phyloP scores from a whole-genome alignment of 2,797 vertebrate species.

The Melanotaenia nigrans region DNA sequence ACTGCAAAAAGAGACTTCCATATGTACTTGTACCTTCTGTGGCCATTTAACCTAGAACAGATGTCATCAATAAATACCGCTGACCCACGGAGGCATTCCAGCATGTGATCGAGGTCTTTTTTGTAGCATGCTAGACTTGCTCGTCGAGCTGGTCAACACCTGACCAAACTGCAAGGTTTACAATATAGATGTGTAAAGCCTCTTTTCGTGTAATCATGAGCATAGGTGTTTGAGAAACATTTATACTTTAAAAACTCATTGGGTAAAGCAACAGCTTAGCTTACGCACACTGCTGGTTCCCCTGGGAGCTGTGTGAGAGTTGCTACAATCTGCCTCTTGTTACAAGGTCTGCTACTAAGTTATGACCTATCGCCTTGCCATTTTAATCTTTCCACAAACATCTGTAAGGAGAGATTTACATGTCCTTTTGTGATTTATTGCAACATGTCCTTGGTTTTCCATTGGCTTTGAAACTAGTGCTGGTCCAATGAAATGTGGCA shows the following conservation, averaged over 20 bases:
- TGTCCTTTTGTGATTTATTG: conserved; percentile 73
- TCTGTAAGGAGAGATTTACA: conserved; percentile 75
- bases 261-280: conserved; percentile 84
- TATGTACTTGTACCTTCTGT: conserved; percentile 86
- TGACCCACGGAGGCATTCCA: conserved; percentile 86
- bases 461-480: conserved; percentile 55
- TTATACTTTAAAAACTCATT: conserved; percentile 91
- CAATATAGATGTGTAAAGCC: conserved; percentile 79
- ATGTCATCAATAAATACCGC: conserved; percentile 91
- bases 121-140: conserved; percentile 47
- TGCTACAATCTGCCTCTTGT: conserved; percentile 88
- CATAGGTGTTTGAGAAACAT: conserved; percentile 79
- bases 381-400: conserved; percentile 82
- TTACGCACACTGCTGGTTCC: conserved; percentile 82
- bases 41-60: conserved; percentile 90
- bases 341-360: conserved; percentile 81
- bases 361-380: conserved; percentile 77
- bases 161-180: conserved; percentile 90
- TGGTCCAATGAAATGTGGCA: conserved; percentile 52
- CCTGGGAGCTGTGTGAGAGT: conserved; percentile 82
- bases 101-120: conserved; percentile 75
- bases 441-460: conserved; percentile 66
- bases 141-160: conserved; percentile 86
- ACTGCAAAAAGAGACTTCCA: conserved; percentile 90
- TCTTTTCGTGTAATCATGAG: conserved; percentile 75